These are phyloP conservation scores for Lepus timidus DNA, from an alignment of 2,113 vertebrate genomes.

Conservation along the genomic window DNA sequence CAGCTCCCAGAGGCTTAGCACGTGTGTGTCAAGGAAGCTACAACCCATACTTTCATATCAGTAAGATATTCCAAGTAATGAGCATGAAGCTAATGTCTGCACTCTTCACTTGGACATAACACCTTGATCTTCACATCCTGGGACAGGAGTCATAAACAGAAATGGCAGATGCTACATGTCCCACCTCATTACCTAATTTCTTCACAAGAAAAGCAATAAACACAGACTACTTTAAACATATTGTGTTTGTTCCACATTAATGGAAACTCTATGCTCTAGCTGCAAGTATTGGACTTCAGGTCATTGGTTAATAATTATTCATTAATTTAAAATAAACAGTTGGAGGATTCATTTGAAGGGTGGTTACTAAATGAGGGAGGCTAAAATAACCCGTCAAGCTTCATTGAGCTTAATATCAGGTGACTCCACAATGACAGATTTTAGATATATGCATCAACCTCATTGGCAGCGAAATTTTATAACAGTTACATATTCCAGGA, in stretches of 20 bases:
- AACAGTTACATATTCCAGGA: slow-evolving; percentile 32
- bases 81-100: background rate
- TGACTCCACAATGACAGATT: slow-evolving; percentile 66
- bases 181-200: slow-evolving; percentile 52
- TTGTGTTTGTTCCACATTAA: slow-evolving; percentile 65
- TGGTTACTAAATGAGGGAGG: slow-evolving; percentile 52
- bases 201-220: slow-evolving; percentile 71
- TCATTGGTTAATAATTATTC: slow-evolving; percentile 67
- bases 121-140: background rate
- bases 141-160: background rate
- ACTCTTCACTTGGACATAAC: background rate
- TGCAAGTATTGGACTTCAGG: slow-evolving; percentile 68
- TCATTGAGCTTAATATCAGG: slow-evolving; percentile 62
- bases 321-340: slow-evolving; percentile 73
- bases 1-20: background rate
- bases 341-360: slow-evolving; percentile 67
- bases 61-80: background rate
- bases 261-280: slow-evolving; percentile 52
- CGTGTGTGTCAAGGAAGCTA: background rate
- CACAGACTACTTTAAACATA: slow-evolving; percentile 37
- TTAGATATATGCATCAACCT: background rate
- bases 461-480: slow-evolving; percentile 65
- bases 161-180: slow-evolving; percentile 30
- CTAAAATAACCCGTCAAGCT: slow-evolving; percentile 69
- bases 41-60: background rate